phyloP scores from a whole-genome alignment of 2,797 vertebrate genomes.

The Oreochromis mossambicus region DNA sequence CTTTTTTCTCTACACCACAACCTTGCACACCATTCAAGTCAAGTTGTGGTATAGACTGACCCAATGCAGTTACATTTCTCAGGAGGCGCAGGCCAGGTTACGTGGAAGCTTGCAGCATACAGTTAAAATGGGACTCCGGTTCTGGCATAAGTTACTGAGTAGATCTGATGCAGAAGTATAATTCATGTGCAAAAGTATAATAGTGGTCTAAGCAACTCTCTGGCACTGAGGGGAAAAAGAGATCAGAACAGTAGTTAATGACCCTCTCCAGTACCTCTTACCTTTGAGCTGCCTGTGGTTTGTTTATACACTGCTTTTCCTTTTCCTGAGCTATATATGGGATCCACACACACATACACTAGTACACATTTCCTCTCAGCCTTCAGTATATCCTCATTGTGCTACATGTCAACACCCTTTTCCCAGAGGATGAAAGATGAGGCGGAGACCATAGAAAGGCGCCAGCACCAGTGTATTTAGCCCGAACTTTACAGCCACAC shows the following conservation, averaged over 20 bases:
- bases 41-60: background rate
- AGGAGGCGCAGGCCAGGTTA: background rate
- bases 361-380: conserved; percentile 3
- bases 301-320: conserved; percentile 50
- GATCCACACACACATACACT: background rate
- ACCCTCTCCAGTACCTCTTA: background rate
- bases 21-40: background rate
- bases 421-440: background rate
- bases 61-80: background rate
- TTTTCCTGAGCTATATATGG: conserved; percentile 42
- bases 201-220: background rate
- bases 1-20: background rate
- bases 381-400: background rate
- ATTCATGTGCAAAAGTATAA: background rate
- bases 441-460: background rate
- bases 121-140: background rate
- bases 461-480: background rate
- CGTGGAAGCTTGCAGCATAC: background rate
- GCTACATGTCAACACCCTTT: background rate
- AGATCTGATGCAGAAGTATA: background rate
- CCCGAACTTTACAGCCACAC: background rate
- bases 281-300: background rate
- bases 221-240: background rate
- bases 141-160: background rate
- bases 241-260: conserved; percentile 16